Conservation (phyloP, 1,140 invertebrate genomes). For the Drosophila paulistorum region DNA sequence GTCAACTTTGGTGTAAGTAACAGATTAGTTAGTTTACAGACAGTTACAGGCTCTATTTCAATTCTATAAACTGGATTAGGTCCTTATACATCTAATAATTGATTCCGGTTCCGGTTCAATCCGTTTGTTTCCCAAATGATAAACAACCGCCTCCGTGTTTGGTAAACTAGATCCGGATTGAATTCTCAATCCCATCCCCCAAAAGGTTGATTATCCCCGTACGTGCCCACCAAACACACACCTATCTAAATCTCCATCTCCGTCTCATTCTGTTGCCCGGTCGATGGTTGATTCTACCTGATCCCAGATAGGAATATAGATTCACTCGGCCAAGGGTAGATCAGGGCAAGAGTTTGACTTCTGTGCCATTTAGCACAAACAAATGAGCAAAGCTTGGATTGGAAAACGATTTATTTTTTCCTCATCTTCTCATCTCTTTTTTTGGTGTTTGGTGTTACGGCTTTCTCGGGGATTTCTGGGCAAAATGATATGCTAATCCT, state of each 20-base stretch:
- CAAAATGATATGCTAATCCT: constrained; percentile 54
- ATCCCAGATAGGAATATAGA: no score
- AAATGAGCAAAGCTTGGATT: constrained; percentile 3
- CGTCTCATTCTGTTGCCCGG: no score
- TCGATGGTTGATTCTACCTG: no score
- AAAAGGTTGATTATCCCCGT: neutral
- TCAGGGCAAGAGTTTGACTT: constrained; percentile 6
- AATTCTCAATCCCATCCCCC: constrained; percentile 4
- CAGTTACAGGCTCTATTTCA: no score
- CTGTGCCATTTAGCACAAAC: constrained; percentile 12
- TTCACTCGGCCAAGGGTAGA: neutral
- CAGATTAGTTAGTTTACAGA: no score
- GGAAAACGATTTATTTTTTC: neutral
- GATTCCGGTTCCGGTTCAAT: no score
- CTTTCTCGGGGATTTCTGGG: constrained; percentile 35
- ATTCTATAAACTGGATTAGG: no score
- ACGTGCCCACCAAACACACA: constrained; percentile 8
- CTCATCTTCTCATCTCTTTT: neutral
- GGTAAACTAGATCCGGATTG: constrained; percentile 3
- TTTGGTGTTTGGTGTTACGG: constrained; percentile 5
- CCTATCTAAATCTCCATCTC: neutral
- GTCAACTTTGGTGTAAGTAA: no score
- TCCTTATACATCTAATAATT: no score
- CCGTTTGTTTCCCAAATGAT: neutral
- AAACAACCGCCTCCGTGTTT: constrained; percentile 1